phyloP scores from a whole-genome alignment of 2,888 invertebrate species.

The Conops quadrifasciatus region DNA sequence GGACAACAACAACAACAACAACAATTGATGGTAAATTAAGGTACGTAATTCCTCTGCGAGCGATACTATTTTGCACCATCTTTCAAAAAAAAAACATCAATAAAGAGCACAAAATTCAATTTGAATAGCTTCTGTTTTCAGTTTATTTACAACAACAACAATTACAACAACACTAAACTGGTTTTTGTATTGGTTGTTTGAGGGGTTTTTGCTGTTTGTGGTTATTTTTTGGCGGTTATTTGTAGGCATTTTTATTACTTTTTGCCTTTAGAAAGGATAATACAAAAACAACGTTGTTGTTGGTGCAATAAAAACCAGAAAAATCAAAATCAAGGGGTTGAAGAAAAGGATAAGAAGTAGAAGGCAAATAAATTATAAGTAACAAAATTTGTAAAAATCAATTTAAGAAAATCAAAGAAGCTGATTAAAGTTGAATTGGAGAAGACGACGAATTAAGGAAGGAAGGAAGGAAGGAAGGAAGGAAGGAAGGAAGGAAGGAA shows the following conservation, averaged over 20 bases:
- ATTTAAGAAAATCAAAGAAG: neutral
- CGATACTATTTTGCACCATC: neutral
- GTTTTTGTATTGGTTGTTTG: neutral
- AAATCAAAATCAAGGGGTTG: too few relatives aligned
- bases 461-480: too few relatives aligned
- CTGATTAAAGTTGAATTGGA: neutral
- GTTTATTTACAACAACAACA: constrained; percentile 10
- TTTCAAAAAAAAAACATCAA: neutral
- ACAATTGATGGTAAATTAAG: neutral
- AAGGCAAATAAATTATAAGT: too few relatives aligned
- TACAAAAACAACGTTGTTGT: too few relatives aligned
- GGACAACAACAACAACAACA: neutral
- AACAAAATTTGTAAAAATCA: too few relatives aligned
- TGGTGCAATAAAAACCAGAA: too few relatives aligned
- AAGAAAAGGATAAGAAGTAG: too few relatives aligned
- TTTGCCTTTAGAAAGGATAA: too few relatives aligned
- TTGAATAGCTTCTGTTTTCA: constrained; percentile 20
- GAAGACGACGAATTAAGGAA: neutral
- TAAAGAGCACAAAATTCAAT: neutral
- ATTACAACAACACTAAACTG: neutral
- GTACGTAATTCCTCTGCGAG: neutral
- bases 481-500: too few relatives aligned
- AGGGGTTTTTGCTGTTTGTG: too few relatives aligned
- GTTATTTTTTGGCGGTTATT: too few relatives aligned
- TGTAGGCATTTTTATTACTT: too few relatives aligned